A percentile compares a stretch with the other conserved stretches of the same genome.
Conservation (phyloP, 2,888 invertebrate species). For the Rhogogaster chlorosoma region DNA sequence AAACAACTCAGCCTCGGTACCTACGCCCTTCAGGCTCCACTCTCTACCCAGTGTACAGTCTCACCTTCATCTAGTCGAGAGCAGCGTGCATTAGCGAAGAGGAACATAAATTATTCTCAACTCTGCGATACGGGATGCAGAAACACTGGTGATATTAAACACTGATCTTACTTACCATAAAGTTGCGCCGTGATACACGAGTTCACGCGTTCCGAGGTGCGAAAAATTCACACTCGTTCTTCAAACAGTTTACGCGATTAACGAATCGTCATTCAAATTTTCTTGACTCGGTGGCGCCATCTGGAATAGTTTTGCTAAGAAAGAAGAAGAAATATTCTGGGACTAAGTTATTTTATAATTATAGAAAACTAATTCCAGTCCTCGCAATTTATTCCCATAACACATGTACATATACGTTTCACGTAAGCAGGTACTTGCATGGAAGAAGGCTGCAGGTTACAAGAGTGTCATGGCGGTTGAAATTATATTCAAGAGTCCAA, state of each 20-base stretch:
- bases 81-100: constrained; percentile 41
- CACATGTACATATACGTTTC: background rate
- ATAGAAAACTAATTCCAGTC: background rate
- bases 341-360: background rate
- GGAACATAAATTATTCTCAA: constrained; percentile 44
- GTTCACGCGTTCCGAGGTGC: background rate
- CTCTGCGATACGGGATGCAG: constrained; percentile 13
- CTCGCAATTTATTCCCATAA: background rate
- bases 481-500: constrained; percentile 8
- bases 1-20: constrained; percentile 24
- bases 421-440: background rate
- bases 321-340: background rate
- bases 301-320: too few species aligned
- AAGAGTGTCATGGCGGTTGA: background rate
- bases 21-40: constrained; percentile 32
- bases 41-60: constrained; percentile 5
- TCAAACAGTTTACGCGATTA: background rate
- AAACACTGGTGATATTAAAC: constrained; percentile 32
- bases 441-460: background rate
- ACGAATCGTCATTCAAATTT: too few species aligned
- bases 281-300: too few species aligned
- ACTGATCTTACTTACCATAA: background rate
- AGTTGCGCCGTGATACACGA: background rate
- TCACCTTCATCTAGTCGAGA: constrained; percentile 35
- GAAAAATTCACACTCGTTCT: background rate